Conservation (phyloP, 2,797 vertebrate species). For the Gouania willdenowi region DNA sequence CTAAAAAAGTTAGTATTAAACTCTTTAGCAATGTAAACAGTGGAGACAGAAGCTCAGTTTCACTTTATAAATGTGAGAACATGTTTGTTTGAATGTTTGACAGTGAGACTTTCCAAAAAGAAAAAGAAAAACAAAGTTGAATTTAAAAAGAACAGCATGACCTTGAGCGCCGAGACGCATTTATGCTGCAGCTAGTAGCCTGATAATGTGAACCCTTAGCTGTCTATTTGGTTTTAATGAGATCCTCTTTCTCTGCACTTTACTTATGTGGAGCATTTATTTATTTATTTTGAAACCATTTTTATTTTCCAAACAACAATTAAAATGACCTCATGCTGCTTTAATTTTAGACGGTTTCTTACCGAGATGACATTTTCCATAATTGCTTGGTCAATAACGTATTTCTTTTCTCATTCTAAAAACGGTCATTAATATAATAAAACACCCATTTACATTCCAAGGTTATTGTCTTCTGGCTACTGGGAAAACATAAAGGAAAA, state of each 20-base stretch:
- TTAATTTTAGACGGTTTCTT: too few species aligned
- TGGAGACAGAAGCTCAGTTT: neutral
- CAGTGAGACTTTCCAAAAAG: constrained; percentile 4
- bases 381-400: neutral
- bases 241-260: constrained; percentile 23
- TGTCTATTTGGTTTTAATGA: constrained; percentile 52
- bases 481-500: too few species aligned
- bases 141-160: constrained; percentile 3
- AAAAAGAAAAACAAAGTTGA: constrained; percentile 6
- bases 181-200: too few species aligned
- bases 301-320: too few species aligned
- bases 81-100: neutral
- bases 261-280: constrained; percentile 11
- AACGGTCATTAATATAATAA: neutral
- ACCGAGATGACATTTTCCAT: neutral
- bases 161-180: too few species aligned
- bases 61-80: neutral
- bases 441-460: constrained; percentile 1
- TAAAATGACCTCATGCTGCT: too few species aligned
- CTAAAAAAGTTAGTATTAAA: too few species aligned
- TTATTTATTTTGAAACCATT: constrained; percentile 7
- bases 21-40: too few species aligned
- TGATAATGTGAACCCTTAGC: constrained; percentile 37
- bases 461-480: constrained; percentile 6
- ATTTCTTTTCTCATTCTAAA: neutral